phyloP scores from a whole-genome alignment of 2,888 invertebrate genomes.

The Lamellibrachia satsuma region DNA sequence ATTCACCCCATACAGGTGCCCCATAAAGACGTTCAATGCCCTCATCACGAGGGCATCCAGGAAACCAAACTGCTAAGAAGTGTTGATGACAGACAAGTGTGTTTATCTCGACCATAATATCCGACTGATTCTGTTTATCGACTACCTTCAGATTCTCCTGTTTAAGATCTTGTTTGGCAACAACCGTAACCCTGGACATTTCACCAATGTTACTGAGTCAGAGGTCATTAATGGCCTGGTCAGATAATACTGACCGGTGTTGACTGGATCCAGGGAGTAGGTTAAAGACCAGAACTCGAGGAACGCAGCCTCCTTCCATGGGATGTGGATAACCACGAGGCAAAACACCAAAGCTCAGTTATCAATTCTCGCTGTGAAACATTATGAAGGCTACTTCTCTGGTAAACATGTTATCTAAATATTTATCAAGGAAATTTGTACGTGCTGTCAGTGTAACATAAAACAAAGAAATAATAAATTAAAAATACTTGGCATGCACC shows the following conservation, averaged over 20 bases:
- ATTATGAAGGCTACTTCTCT: neutral
- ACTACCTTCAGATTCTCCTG: neutral
- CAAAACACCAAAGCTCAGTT: neutral
- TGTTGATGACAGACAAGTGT: neutral
- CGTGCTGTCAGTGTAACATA: neutral
- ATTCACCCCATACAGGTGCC: neutral
- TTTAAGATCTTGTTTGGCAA: neutral
- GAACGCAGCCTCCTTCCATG: neutral
- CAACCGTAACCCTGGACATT: neutral
- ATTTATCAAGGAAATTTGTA: neutral
- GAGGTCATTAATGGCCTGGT: neutral
- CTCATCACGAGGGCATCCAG: neutral
- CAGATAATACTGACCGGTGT: slow-evolving; percentile 17
- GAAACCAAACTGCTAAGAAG: neutral
- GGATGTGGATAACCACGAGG: neutral
- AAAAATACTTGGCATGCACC: no score
- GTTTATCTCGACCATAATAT: neutral
- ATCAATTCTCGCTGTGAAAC: neutral
- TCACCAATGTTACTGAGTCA: neutral
- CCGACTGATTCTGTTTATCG: neutral
- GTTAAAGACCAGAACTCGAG: neutral
- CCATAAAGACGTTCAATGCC: neutral
- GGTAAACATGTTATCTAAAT: neutral
- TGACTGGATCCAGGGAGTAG: neutral
- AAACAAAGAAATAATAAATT: no score